Conservation (phyloP, 2,113 vertebrate genomes). For the Marmota monax region DNA sequence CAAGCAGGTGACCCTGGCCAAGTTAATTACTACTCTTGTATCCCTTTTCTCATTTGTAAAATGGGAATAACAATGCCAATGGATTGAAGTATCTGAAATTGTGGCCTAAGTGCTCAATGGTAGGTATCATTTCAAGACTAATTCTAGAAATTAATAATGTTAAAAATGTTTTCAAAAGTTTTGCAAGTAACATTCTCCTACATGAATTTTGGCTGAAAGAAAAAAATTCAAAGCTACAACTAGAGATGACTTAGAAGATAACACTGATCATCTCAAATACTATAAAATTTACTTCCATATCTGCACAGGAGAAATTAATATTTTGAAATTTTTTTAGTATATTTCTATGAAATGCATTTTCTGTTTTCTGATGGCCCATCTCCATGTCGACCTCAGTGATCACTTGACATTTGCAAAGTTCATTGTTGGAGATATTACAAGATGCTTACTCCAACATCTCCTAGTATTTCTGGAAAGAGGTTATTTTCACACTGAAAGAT, state of each 20-base stretch:
- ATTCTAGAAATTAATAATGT: constrained; percentile 2
- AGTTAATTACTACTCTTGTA: background rate
- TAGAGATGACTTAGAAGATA: background rate
- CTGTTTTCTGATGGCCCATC: background rate
- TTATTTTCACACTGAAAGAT: background rate
- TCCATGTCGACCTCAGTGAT: background rate
- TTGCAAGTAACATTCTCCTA: background rate
- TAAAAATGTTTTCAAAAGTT: background rate
- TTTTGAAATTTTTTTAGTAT: background rate
- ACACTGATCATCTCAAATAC: background rate
- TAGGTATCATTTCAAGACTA: background rate
- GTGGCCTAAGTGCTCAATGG: background rate
- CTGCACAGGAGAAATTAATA: background rate
- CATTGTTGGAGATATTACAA: background rate
- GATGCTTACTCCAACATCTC: background rate
- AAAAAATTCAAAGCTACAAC: background rate
- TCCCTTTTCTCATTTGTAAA: constrained; percentile 18
- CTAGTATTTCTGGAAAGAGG: background rate
- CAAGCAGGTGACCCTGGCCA: background rate
- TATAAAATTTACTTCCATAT: background rate
- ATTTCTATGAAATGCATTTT: background rate
- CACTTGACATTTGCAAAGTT: background rate
- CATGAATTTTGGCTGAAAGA: background rate
- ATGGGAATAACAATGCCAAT: background rate
- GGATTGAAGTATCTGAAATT: background rate